phyloP scores from a whole-genome alignment of 2,888 invertebrate species.

The Poecilobothrus nobilitatus region DNA sequence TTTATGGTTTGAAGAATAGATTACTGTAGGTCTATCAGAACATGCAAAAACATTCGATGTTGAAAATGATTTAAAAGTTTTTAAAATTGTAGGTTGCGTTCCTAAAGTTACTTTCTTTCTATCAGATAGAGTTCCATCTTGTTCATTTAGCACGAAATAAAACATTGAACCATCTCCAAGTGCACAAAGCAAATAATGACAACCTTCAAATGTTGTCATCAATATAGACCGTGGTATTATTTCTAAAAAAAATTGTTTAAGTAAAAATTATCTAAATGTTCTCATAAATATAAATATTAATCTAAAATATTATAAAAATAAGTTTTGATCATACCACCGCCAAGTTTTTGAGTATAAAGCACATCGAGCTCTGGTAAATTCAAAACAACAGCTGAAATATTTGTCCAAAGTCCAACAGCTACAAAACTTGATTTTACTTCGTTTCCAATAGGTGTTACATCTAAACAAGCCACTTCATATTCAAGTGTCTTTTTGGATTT shows the following conservation, averaged over 20 bases:
- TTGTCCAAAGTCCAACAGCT: conserved; percentile 95
- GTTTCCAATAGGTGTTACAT: conserved; percentile 71
- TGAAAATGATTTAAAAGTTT: conserved; percentile 79
- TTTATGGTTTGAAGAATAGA: conserved; percentile 98
- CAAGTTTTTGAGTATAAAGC: conserved; percentile 77
- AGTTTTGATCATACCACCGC: conserved; percentile 56
- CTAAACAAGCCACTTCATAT: conserved; percentile 93
- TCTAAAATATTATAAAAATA: conserved; percentile 6
- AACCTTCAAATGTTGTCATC: conserved; percentile 88
- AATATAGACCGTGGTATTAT: conserved; percentile 94
- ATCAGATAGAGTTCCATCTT: conserved; percentile 67
- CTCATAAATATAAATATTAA: background rate
- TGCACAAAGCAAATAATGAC: conserved; percentile 82
- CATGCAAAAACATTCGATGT: conserved; percentile 98
- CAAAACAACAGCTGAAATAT: conserved; percentile 84
- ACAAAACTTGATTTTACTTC: conserved; percentile 61
- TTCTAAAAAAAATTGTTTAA: conserved; percentile 51
- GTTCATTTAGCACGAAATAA: conserved; percentile 79
- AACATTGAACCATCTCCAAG: conserved; percentile 97
- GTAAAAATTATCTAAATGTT: conserved; percentile 7
- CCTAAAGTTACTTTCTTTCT: conserved; percentile 94
- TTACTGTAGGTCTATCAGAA: conserved; percentile 95
- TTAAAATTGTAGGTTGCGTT: conserved; percentile 90
- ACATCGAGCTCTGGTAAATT: conserved; percentile 70
- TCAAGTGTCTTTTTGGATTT: conserved; percentile 67